Base-by-base conservation (phyloP, 2,888 invertebrate species). In the Caenorhabditis parvicauda region DNA sequence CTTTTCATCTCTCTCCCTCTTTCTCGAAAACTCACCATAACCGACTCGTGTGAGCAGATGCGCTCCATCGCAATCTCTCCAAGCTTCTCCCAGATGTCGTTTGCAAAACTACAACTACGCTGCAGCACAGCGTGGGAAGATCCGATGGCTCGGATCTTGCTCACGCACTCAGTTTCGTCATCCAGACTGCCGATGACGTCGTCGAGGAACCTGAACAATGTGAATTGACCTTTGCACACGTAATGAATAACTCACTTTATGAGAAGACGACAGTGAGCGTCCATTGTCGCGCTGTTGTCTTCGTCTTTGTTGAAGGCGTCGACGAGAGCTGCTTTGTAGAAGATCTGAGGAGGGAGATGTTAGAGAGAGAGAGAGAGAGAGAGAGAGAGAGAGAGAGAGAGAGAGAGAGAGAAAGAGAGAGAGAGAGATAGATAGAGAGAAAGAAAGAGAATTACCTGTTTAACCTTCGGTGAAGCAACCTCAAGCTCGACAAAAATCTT, bases 41-140 rank as follows among this genome's bases (percentile, higher is more conserved):
- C 66, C 3, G 60, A 57, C 50, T 72, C 72, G 37, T 70, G 69
- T 14, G 66, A 54, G 53, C 72, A 72, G 45, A 72, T 63, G 35
- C 72, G 73, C 61, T 79, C 79, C 76, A 79, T 77, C 9, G 73
- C 66, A n/a, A 79, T 75, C 53, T 79, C 79, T 6, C 79, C 79
- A 32, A 79, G 50, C 27, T 71, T 59, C 59, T 79, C 79, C 79
- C 79, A 79, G 35, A 80, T 75, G 37, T 79, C 76, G 41, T 61
- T 61, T 2, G 70, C 56, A 60, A 72, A 72, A 17, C 45, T 58
- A 51, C 72, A 70, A 21, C 62, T 64, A 27, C 64, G 61, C 4
- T 67, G 61, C 32, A 72, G 60, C 9, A 70, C 59, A 6, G 70
- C 72, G 47, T 72, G 72, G 1, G 56, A 63, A 17, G 64, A 54